Conservation (phyloP, 2,888 invertebrate genomes). For the Prostheceraeus crozeri region DNA sequence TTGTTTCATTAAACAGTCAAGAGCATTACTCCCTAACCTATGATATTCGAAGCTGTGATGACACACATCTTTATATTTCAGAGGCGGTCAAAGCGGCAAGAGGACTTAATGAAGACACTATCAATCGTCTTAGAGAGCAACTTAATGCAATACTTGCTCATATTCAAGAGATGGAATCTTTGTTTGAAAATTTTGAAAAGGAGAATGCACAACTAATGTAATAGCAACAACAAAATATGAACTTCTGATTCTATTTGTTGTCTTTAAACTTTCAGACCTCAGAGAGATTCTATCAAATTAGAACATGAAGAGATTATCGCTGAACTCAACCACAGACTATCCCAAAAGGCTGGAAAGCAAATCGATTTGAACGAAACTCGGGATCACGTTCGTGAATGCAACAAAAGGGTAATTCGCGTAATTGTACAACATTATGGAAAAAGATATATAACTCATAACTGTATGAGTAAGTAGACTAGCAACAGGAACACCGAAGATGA, state of each 20-base stretch:
- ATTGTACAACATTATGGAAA: no score
- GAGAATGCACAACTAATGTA: constrained; percentile 52
- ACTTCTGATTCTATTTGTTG: constrained; percentile 4
- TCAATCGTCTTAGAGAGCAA: constrained; percentile 46
- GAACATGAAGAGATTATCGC: constrained; percentile 55
- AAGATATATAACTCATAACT: no score
- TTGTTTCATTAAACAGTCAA: no score
- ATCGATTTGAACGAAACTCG: constrained; percentile 55
- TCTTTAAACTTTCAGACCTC: constrained; percentile 46
- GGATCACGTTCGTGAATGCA: constrained; percentile 52
- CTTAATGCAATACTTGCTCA: constrained; percentile 47
- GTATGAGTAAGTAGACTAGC: no score
- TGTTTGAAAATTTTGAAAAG: constrained; percentile 47
- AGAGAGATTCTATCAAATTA: constrained; percentile 49
- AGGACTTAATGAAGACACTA: constrained; percentile 50
- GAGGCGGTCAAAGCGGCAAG: constrained; percentile 53
- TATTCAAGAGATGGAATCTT: constrained; percentile 46
- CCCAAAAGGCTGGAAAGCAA: constrained; percentile 55
- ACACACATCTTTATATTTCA: constrained; percentile 43
- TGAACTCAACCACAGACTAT: constrained; percentile 54
- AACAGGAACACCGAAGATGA: no score
- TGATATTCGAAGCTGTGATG: no score
- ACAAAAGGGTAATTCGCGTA: constrained; percentile 54
- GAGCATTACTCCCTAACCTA: no score
- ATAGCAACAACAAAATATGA: constrained; percentile 41